A percentile compares a stretch with the other conserved stretches of the same genome.
Evolutionary conservation across 2,888 invertebrate genomes (phyloP).

Genomic region (Drosophila cognata): DNA sequence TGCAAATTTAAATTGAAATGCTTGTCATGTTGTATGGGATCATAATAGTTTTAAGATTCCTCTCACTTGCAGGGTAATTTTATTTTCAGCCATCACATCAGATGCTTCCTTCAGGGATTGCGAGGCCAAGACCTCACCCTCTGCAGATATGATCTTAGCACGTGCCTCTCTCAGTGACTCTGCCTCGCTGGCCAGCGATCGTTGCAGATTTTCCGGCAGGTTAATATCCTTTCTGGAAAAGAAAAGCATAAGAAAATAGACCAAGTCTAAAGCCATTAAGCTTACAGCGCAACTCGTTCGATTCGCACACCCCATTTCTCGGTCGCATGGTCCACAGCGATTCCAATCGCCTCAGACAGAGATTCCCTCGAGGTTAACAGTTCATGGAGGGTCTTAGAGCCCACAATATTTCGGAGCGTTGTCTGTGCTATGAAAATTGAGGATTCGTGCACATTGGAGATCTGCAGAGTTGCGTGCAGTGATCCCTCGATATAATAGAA

Average conservation of each 20-base stretch:
- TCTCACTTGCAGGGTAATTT: conserved; percentile 73
- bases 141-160: conserved; percentile 79
- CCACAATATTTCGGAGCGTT: conserved; percentile 93
- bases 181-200: conserved; percentile 79
- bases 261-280: neutral
- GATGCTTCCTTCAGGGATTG: conserved; percentile 74
- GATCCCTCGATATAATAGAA: conserved; percentile 92
- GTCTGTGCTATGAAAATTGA: conserved; percentile 92
- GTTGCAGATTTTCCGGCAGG: conserved; percentile 66
- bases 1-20: conserved; percentile 8
- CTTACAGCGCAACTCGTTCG: conserved; percentile 95
- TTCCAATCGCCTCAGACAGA: conserved; percentile 94
- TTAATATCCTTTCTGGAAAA: conserved; percentile 72
- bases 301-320: conserved; percentile 96
- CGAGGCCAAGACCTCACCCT: conserved; percentile 76
- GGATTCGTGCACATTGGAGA: conserved; percentile 87
- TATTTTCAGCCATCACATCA: conserved; percentile 76
- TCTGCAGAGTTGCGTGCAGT: conserved; percentile 89
- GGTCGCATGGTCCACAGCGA: conserved; percentile 93
- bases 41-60: fast-evolving
- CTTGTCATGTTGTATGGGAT: too few species aligned
- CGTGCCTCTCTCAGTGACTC: conserved; percentile 78
- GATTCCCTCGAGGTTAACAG: conserved; percentile 95
- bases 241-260: neutral
- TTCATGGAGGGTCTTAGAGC: conserved; percentile 95